These are phyloP conservation scores for Bursaphelenchus mucronatus DNA, from an alignment of 1,140 invertebrate genomes.

Conservation along the genomic window DNA sequence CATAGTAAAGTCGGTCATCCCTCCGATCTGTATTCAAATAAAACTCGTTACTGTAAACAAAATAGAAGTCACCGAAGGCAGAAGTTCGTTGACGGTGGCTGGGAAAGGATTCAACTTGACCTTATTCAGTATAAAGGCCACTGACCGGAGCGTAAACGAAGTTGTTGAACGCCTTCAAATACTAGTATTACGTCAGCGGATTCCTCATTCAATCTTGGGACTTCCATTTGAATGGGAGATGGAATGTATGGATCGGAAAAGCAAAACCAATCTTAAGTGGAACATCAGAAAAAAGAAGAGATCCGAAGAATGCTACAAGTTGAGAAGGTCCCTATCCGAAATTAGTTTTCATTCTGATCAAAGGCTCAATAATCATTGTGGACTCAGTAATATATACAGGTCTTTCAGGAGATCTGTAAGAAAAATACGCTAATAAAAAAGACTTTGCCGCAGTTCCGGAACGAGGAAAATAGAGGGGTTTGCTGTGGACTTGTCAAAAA, in stretches of 20 bases:
- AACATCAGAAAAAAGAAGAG: not conserved
- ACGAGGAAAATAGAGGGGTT: no score
- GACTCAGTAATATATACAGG: no score
- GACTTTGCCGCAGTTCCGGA: no score
- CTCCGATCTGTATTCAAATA: constrained; percentile 10
- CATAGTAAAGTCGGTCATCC: constrained; percentile 1
- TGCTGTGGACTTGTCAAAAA: no score
- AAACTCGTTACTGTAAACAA: constrained; percentile 14
- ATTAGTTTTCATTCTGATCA: no score
- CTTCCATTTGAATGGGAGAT: constrained; percentile 19
- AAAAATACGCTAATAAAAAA: no score
- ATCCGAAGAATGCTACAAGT: no score
- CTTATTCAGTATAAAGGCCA: not conserved
- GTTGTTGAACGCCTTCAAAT: constrained; percentile 18
- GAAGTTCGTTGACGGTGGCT: not conserved
- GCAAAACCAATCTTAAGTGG: constrained; percentile 1
- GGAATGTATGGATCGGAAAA: not conserved
- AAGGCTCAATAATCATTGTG: no score
- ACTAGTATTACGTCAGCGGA: constrained; percentile 20
- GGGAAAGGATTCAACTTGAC: constrained; percentile 5
- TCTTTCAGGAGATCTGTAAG: no score
- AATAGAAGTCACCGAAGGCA: constrained; percentile 1
- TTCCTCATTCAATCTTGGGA: constrained; percentile 19
- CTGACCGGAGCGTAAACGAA: not conserved
- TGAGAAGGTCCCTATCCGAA: no score